phyloP scores from a whole-genome alignment of 2,113 vertebrate genomes.

The Neopipo cinnamomea region DNA sequence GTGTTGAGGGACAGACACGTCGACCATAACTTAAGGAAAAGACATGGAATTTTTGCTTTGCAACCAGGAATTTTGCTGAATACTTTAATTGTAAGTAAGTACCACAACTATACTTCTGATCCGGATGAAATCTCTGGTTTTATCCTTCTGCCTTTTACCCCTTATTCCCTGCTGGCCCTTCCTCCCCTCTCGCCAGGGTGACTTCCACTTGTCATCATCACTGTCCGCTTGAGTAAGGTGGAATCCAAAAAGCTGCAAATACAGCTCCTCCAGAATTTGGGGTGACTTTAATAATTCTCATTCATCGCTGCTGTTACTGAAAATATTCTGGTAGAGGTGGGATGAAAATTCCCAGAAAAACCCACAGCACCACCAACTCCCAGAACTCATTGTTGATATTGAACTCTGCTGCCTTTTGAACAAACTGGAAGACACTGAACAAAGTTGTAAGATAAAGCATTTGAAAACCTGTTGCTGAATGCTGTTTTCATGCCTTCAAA shows the following conservation, averaged over 20 bases:
- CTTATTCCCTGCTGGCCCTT: background rate
- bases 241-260: background rate
- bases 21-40: background rate
- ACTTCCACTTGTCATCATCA: background rate
- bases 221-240: background rate
- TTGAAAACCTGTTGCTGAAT: constrained; percentile 39
- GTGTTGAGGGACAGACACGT: background rate
- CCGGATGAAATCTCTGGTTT: background rate
- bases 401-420: constrained; percentile 6
- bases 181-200: no score
- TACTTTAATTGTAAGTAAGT: background rate
- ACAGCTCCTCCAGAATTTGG: background rate
- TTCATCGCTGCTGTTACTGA: background rate
- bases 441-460: constrained; percentile 2
- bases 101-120: background rate
- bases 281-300: background rate
- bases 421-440: background rate
- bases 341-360: constrained; percentile 19
- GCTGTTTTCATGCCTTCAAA: background rate
- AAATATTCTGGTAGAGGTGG: background rate
- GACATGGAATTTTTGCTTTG: background rate
- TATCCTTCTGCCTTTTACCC: background rate
- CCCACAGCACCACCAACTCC: background rate
- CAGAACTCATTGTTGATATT: background rate
- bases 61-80: background rate